Evolutionary conservation across 23 tunicate genomes (phyloP).

Genomic region (Trididemnum nubilum): DNA sequence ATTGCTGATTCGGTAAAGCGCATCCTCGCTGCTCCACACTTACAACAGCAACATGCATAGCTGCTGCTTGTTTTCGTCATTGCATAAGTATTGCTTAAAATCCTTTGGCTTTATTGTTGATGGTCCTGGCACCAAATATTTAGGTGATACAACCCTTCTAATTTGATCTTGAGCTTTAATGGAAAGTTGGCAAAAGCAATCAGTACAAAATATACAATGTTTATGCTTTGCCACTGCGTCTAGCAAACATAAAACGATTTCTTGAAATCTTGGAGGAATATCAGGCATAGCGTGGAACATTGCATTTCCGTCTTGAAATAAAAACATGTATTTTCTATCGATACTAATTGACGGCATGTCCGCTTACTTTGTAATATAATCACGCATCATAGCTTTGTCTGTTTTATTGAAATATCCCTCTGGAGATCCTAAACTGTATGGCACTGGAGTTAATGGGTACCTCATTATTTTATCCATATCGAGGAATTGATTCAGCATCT

Average conservation of each 20-base stretch:
- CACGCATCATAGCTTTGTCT: neutral
- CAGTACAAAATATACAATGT: neutral
- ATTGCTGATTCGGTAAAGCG: neutral
- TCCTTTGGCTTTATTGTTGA: neutral
- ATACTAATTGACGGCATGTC: too few species aligned
- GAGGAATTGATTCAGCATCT: neutral
- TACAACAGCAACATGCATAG: neutral
- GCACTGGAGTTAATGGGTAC: neutral
- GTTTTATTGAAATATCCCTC: constrained; percentile 5
- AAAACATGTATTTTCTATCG: too few species aligned
- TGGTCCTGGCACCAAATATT: neutral
- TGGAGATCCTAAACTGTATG: neutral
- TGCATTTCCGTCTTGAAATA: neutral
- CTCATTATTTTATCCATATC: neutral
- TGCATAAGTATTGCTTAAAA: neutral
- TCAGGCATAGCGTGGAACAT: neutral
- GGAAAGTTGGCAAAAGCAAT: neutral
- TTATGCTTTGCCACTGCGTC: neutral
- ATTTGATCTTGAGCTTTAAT: neutral
- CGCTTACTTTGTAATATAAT: neutral
- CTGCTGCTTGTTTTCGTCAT: constrained; percentile 9
- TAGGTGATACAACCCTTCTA: neutral
- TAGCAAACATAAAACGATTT: neutral
- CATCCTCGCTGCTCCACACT: neutral
- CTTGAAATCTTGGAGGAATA: neutral